Evolutionary conservation across 2,797 vertebrate species (phyloP).

Genomic region (Kryptolebias ocellatus): DNA sequence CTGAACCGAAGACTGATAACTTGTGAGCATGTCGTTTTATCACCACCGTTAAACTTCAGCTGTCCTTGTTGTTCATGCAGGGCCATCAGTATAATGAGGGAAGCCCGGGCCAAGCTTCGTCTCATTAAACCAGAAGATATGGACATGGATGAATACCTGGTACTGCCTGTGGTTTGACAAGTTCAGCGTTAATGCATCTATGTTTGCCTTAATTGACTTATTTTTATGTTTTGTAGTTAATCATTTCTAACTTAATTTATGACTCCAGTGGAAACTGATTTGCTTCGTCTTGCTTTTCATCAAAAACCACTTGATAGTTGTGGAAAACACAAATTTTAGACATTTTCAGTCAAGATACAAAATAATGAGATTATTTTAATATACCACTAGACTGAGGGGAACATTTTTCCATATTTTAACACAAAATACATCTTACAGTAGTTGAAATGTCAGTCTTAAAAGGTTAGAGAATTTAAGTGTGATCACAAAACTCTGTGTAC

Average conservation of each 20-base stretch:
- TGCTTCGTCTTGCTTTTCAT: neutral
- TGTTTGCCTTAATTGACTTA: too few species aligned
- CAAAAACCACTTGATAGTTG: too few species aligned
- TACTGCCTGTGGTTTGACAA: constrained; percentile 51
- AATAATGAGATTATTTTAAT: neutral
- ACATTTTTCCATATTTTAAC: neutral
- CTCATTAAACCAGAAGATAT: constrained; percentile 95
- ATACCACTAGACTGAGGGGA: neutral
- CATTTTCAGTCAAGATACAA: neutral
- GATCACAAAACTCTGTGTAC: too few species aligned
- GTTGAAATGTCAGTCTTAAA: neutral
- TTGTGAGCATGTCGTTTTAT: too few species aligned
- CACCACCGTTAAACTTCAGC: neutral
- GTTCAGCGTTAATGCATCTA: neutral
- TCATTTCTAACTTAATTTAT: too few species aligned
- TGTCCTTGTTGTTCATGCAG: constrained; percentile 67
- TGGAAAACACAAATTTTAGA: neutral
- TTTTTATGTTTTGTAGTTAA: neutral
- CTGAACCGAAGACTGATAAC: constrained; percentile 18
- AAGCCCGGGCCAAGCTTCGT: constrained; percentile 90
- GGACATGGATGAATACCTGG: constrained; percentile 97
- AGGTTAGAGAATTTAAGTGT: too few species aligned
- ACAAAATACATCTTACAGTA: neutral
- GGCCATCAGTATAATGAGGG: constrained; percentile 96
- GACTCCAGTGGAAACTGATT: neutral